These are phyloP conservation scores for Corythucha ciliata DNA, from an alignment of 2,888 invertebrate genomes.

Conservation along the genomic window DNA sequence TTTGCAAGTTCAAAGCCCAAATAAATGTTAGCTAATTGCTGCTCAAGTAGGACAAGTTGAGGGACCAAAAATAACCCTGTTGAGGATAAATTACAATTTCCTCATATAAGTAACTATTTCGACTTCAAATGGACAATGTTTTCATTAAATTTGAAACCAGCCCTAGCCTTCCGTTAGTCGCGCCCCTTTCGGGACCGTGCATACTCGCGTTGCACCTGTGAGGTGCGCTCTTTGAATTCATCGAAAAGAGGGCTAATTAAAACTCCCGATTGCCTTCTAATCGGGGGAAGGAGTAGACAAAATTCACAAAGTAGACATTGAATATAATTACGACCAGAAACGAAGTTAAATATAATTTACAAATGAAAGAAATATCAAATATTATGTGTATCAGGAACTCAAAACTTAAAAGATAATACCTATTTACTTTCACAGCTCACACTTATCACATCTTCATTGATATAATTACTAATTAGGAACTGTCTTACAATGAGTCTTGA, in stretches of 20 bases:
- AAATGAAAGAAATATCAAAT: background rate
- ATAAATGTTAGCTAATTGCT: too few species aligned
- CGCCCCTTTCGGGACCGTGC: too few species aligned
- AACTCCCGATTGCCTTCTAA: background rate
- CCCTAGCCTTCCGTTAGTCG: too few species aligned
- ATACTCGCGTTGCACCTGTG: slow-evolving; percentile 7
- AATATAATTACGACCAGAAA: background rate
- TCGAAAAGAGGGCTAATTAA: background rate
- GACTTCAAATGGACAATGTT: too few species aligned
- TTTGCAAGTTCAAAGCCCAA: too few species aligned
- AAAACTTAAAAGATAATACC: background rate
- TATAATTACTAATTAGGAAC: slow-evolving; percentile 2
- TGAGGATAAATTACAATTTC: too few species aligned
- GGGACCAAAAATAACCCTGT: too few species aligned
- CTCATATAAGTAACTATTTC: too few species aligned
- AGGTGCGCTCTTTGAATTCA: slow-evolving; percentile 6
- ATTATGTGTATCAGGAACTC: background rate
- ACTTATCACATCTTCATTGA: slow-evolving; percentile 2
- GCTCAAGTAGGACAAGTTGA: too few species aligned
- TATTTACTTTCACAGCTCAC: background rate
- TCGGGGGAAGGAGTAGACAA: background rate
- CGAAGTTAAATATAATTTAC: background rate
- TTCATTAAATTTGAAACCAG: too few species aligned
- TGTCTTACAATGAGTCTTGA: background rate
- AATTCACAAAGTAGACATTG: slow-evolving; percentile 1